phyloP scores from a whole-genome alignment of 2,113 vertebrate species.

The Pituophis catenifer region DNA sequence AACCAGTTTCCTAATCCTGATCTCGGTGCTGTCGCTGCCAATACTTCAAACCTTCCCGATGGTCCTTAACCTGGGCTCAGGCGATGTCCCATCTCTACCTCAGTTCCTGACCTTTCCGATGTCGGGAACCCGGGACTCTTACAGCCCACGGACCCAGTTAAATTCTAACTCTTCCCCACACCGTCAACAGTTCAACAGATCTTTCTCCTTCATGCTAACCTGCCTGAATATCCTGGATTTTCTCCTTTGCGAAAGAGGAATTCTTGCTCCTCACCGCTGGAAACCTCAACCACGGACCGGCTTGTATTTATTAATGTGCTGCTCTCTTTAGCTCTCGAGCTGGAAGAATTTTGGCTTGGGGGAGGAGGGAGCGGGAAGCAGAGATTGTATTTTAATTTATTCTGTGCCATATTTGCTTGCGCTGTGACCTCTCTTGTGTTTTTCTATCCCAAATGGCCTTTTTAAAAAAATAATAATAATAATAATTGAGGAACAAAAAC shows the following conservation, averaged over 20 bases:
- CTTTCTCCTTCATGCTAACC: neutral
- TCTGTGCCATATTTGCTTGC: slow-evolving; percentile 7
- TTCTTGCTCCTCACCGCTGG: neutral
- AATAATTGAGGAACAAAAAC: neutral
- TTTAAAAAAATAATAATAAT: neutral
- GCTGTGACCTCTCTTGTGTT: neutral
- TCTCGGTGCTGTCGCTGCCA: neutral
- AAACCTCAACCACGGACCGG: neutral
- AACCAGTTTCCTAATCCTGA: neutral
- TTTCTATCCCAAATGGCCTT: neutral
- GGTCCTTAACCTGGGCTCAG: neutral
- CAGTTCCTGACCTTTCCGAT: neutral
- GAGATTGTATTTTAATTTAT: slow-evolving; percentile 8
- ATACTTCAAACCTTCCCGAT: neutral
- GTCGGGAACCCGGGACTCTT: neutral
- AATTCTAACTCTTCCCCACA: neutral
- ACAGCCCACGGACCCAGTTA: neutral
- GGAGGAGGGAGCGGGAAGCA: neutral
- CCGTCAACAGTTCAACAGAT: neutral
- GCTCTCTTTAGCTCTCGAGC: neutral
- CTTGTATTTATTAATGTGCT: slow-evolving; percentile 13
- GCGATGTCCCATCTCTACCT: slow-evolving; percentile 1
- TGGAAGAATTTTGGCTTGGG: neutral
- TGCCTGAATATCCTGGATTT: neutral
- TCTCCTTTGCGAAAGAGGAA: neutral